A percentile compares a stretch with the other conserved stretches of the same genome.
Conservation (phyloP, 1,140 invertebrate species). For the Saccostrea cuccullata region DNA sequence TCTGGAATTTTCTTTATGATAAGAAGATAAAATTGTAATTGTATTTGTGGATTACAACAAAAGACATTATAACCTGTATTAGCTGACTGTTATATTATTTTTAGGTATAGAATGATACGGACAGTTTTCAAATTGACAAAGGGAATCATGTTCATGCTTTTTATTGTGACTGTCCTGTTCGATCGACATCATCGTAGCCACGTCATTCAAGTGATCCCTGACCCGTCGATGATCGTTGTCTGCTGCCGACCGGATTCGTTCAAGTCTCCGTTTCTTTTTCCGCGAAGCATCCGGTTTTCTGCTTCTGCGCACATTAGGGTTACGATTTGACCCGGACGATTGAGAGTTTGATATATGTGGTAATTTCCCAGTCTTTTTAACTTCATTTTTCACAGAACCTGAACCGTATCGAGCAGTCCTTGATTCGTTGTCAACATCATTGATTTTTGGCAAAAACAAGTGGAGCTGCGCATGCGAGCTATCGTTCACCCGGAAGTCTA, state of each 20-base stretch:
- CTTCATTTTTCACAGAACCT: not conserved
- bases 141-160: conserved; percentile 46
- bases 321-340: not conserved
- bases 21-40: not conserved
- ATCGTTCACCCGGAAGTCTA: conserved; percentile 62
- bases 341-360: not conserved
- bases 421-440: conserved; percentile 39
- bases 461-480: conserved; percentile 61
- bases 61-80: not conserved
- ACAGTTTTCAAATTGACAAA: conserved; percentile 65
- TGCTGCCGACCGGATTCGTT: conserved; percentile 52
- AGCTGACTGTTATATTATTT: not conserved
- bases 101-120: conserved; percentile 44
- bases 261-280: conserved; percentile 57
- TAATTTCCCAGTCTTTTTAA: not conserved
- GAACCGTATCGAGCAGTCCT: not conserved
- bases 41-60: not conserved
- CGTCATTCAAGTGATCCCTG: conserved; percentile 63
- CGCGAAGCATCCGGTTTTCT: conserved; percentile 46
- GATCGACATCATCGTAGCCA: conserved; percentile 63
- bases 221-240: conserved; percentile 54
- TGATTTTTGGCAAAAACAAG: conserved; percentile 65
- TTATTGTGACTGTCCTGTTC: conserved; percentile 54
- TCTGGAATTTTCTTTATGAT: not conserved
- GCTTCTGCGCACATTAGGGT: not conserved